Conservation (phyloP, 2,113 vertebrate species). For the Pedionomus torquatus region DNA sequence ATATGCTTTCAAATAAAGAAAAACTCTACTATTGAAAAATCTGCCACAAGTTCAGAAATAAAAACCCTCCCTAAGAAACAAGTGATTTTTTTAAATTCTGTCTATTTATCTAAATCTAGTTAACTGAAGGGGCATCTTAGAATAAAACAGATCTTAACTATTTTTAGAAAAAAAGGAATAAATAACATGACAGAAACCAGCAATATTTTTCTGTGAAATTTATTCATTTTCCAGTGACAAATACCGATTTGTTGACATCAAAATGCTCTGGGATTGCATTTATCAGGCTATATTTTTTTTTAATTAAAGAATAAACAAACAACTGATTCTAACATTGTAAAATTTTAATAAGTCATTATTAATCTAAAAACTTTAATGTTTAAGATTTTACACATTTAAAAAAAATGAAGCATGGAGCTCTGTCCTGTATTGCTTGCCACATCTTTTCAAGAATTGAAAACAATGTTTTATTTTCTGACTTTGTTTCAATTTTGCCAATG, state of each 20-base stretch:
- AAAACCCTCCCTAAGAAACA: neutral
- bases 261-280: neutral
- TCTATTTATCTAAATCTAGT: neutral
- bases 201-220: neutral
- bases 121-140: neutral
- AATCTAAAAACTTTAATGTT: neutral
- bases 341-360: neutral
- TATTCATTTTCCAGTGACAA: neutral
- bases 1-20: neutral
- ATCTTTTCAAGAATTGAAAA: neutral
- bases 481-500: neutral
- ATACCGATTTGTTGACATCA: neutral
- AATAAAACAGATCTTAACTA: neutral
- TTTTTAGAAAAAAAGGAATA: neutral
- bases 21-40: neutral
- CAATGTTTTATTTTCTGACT: neutral
- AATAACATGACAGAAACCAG: neutral
- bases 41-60: neutral
- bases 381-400: neutral
- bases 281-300: neutral
- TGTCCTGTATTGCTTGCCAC: neutral
- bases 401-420: neutral
- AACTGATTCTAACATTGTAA: neutral
- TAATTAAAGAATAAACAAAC: neutral
- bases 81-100: neutral